Conservation (phyloP, 2,888 invertebrate species). For the Hyposoter didymator region DNA sequence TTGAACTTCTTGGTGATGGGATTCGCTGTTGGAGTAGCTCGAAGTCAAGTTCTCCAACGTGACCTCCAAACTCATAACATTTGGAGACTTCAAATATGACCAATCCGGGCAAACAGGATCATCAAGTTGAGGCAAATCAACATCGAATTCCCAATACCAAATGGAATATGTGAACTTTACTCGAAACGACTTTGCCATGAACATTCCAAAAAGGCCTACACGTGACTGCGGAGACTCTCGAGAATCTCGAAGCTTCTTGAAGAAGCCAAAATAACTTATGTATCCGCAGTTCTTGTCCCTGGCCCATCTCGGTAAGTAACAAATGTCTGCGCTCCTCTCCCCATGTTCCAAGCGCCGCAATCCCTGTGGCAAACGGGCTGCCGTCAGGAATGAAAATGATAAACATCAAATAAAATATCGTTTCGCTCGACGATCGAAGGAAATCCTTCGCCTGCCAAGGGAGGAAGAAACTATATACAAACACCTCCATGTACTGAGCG, state of each 20-base stretch:
- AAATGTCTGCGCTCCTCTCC: background rate
- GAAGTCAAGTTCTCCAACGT: too few species aligned
- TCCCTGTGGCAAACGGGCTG: background rate
- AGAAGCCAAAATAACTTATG: background rate
- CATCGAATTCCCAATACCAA: too few species aligned
- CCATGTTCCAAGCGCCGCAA: background rate
- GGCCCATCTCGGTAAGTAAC: background rate
- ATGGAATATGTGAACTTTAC: too few species aligned
- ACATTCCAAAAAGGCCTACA: background rate
- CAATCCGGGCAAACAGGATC: too few species aligned
- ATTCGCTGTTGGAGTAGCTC: too few species aligned
- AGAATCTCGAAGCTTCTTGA: background rate
- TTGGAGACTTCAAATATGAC: too few species aligned
- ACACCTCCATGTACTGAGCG: background rate
- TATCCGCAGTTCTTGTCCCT: background rate
- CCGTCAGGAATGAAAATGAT: background rate
- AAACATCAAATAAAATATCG: constrained; percentile 1
- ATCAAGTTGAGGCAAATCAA: too few species aligned
- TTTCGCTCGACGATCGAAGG: background rate
- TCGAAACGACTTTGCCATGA: too few species aligned
- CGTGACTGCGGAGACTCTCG: background rate
- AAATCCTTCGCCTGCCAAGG: background rate
- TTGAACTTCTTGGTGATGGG: too few species aligned
- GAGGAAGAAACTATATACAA: background rate
- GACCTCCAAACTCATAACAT: too few species aligned